phyloP scores from a whole-genome alignment of 2,797 vertebrate species.

The Allobates femoralis region DNA sequence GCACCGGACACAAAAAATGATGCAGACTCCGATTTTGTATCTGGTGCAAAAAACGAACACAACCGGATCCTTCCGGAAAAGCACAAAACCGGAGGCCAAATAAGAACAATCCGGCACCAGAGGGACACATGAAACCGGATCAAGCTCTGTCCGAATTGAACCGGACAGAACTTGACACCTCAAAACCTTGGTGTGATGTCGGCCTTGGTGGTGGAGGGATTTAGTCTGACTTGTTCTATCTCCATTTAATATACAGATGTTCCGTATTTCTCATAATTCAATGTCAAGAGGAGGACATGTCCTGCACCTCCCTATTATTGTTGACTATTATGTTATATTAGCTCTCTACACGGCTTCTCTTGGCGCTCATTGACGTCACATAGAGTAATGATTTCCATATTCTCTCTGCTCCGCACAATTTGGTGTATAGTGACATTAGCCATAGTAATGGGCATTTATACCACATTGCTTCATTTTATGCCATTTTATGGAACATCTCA shows the following conservation, averaged over 20 bases:
- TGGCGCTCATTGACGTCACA: conserved; percentile 26
- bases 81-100: too few species aligned
- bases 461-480: background rate
- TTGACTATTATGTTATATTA: background rate
- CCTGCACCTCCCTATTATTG: background rate
- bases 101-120: too few species aligned
- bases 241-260: conserved; percentile 40
- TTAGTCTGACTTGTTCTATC: background rate
- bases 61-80: too few species aligned
- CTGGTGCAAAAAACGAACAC: too few species aligned
- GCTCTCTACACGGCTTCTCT: background rate
- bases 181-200: too few species aligned
- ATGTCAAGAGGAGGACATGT: conserved; percentile 26
- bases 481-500: background rate
- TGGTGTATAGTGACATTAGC: background rate
- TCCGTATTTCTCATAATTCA: conserved; percentile 29
- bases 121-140: too few species aligned
- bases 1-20: too few species aligned
- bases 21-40: too few species aligned
- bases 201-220: background rate
- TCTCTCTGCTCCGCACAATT: background rate
- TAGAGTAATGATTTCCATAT: conserved; percentile 27
- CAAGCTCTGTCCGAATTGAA: too few species aligned
- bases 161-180: too few species aligned
- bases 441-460: background rate